phyloP scores from a whole-genome alignment of 2,888 invertebrate species.

The Geotrupes spiniger region DNA sequence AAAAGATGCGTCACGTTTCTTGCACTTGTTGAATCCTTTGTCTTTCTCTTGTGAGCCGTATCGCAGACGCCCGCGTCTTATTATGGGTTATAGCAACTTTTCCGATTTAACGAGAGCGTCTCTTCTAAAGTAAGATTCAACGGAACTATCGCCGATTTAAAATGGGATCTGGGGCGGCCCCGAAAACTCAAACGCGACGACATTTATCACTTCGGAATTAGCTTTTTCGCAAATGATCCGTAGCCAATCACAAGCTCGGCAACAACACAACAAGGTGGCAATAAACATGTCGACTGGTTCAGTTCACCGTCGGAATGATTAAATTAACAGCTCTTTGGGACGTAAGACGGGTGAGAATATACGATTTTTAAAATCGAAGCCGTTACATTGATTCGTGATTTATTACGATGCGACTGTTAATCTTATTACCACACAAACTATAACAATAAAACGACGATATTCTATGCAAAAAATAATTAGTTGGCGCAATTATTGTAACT shows the following conservation, averaged over 20 bases:
- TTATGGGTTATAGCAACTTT: not conserved
- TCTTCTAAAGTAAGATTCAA: not conserved
- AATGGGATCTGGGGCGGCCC: not conserved
- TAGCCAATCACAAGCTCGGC: conserved; percentile 27
- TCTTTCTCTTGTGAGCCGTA: not conserved
- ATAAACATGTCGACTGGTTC: conserved; percentile 27
- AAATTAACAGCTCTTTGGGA: conserved; percentile 25
- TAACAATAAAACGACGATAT: too few relatives aligned
- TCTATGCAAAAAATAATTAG: too few relatives aligned
- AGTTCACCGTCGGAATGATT: conserved; percentile 24
- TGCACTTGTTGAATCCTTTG: not conserved
- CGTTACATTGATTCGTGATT: not conserved
- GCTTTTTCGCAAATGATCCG: conserved; percentile 36
- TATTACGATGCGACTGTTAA: too few relatives aligned
- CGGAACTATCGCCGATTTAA: not conserved
- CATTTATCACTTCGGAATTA: conserved; percentile 32
- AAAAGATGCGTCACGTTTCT: conserved; percentile 4
- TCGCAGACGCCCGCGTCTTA: not conserved
- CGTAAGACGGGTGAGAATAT: not conserved
- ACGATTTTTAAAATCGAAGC: conserved; percentile 3
- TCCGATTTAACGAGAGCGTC: not conserved
- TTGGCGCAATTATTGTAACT: too few relatives aligned
- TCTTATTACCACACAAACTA: too few relatives aligned
- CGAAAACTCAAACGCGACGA: conserved; percentile 19
- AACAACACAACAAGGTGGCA: conserved; percentile 25